phyloP scores from a whole-genome alignment of 2,888 invertebrate genomes.

The Conops quadrifasciatus region DNA sequence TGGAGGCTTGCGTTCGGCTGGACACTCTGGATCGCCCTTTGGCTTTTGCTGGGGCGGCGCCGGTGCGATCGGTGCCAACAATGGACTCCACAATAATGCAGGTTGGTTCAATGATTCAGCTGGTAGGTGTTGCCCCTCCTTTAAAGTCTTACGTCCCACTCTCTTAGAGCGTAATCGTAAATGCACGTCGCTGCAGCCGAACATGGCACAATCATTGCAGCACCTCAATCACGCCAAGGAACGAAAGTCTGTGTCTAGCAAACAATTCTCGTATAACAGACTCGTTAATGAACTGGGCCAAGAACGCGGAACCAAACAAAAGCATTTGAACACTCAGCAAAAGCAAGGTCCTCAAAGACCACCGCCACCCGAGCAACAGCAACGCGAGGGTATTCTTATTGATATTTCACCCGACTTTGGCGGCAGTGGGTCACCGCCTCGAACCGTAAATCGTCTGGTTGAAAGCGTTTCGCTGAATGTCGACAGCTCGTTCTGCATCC shows the following conservation, averaged over 20 bases:
- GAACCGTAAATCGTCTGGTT: conserved; percentile 40
- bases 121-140: conserved; percentile 17
- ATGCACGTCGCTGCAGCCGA: conserved; percentile 56
- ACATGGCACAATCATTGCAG: conserved; percentile 36
- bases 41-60: conserved; percentile 89
- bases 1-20: conserved; percentile 84
- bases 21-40: conserved; percentile 75
- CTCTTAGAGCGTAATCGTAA: conserved; percentile 63
- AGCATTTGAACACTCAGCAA: conserved; percentile 13
- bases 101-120: conserved; percentile 27
- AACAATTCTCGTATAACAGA: conserved; percentile 86
- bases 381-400: conserved; percentile 75
- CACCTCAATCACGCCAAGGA: conserved; percentile 57
- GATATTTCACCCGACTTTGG: conserved; percentile 73
- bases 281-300: conserved; percentile 74
- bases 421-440: conserved; percentile 40
- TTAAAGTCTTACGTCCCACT: background rate
- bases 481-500: conserved; percentile 67
- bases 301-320: conserved; percentile 39
- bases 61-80: conserved; percentile 74
- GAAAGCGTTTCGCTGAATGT: conserved; percentile 56
- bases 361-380: conserved; percentile 59
- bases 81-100: conserved; percentile 52
- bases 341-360: conserved; percentile 60
- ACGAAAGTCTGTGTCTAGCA: conserved; percentile 65